Base-by-base conservation (phyloP, 2,113 vertebrate genomes). In the Lycocorax pyrrhopterus region DNA sequence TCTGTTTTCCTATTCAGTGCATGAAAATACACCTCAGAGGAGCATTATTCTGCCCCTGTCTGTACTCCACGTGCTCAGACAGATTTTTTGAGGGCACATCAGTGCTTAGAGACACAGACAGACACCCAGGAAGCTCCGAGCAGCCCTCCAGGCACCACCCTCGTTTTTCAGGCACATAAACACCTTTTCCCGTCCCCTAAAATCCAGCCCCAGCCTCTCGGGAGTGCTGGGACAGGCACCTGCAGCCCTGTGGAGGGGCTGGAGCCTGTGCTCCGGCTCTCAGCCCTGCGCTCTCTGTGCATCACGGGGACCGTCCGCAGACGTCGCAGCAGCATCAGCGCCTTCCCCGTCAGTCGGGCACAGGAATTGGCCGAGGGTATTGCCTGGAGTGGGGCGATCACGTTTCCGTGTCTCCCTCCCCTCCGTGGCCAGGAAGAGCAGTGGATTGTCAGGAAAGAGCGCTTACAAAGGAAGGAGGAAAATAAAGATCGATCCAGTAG, bases 221-320 rank as follows among this genome's bases (percentile, higher is more conserved):
- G 3, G 2, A 18, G 53, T 6, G 32, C 33, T 10, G 59, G 87
- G 74, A 14, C 58, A 51, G 72, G n/a, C 2, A 1, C 66, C 30
- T 6, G 23, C 32, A 78, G 80, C 22, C 30, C 27, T 15, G 46
- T 9, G 60, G 49, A 77, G 92, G 4, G 43, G 74, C 74, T 63
- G 67, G n/a, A 88, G 79, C 44, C 77, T 13, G 12, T 7, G 37
- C 74, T 73, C 15, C 4, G n/a, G 7, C 49, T 53, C 37, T 3
- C 32, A 89, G 63, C 88, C 22, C 77, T 20, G 77, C 4, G 2
- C 44, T 6, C 52, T 35, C 63, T 1, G 35, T 22, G 0, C 6
- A 1, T 63, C 75, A 33, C 8, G 0, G 26, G n/a, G 1, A 44
- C 69, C 3, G 1, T 35, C 71, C 12, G 3, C 35, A 15, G 56